Base-by-base conservation (phyloP, 1,140 invertebrate genomes). In the Musca domestica region DNA sequence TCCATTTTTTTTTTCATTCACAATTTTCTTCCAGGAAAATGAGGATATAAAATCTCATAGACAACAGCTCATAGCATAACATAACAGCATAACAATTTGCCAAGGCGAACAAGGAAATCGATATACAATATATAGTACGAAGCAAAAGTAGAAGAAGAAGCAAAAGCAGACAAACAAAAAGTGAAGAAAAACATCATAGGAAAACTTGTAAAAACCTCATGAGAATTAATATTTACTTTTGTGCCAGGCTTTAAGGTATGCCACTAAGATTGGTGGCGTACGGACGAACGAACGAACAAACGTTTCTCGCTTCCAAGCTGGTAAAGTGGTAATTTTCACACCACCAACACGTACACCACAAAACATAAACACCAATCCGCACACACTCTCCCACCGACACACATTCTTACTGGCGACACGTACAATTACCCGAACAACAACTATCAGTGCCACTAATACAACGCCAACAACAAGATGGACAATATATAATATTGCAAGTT, bases 151-250 rank as follows among this genome's bases (percentile, higher is more conserved):
- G 19, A 51, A 51, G 10, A 19, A 9, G 6, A 23, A 20, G 3
- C 20, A 54, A 22, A 14, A 20, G 1, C 3, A 10, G 7, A 23
- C 12, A 49, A n/a, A 49, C 5, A 25, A 4, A 12, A 23, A 54
- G 7, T 23, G 22, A 25, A 14, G 23, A 23, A 54, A 22, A 17
- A 19, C 48, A 10, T 19, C 17, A 51, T 9, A 51, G 48, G 2
- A 19, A 51, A 19, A 48, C 3, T n/a, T 48, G 47, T 3, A 48
- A 15, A 51, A 54, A 23, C 20, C 52, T 23, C 52, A 54, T 54
- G 52, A 23, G 52, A 23, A 54, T 54, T 54, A 54, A 54, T 54
- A 54, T 54, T 54, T 54, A 23, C 52, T 54, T 54, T 54, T 54
- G 23, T 54, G 2, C 5, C 48, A 20, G 17, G 48, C 48, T 51